Evolutionary conservation across 2,113 vertebrate species (phyloP).

Genomic region (Sinocyclocheilus maitianheensis): DNA sequence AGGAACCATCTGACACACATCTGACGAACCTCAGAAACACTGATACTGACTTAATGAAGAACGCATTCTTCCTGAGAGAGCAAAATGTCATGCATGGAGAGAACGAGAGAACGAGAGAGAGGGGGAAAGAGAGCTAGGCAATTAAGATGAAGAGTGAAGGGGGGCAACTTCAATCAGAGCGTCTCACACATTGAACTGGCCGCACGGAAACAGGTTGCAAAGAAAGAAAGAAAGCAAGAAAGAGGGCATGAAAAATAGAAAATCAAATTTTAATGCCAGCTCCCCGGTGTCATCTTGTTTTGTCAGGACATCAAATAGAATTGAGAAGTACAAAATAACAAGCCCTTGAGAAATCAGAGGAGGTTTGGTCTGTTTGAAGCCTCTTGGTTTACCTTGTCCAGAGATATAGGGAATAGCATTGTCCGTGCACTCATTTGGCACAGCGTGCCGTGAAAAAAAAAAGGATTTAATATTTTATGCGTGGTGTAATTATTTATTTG

Average conservation of each 20-base stretch:
- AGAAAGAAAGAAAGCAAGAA: neutral
- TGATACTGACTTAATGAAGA: slow-evolving; percentile 58
- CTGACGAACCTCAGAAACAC: slow-evolving; percentile 69
- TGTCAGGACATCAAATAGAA: slow-evolving; percentile 97
- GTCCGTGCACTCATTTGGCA: slow-evolving; percentile 73
- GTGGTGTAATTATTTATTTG: slow-evolving; percentile 10
- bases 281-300: slow-evolving; percentile 92
- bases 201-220: slow-evolving; percentile 78
- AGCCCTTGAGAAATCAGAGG: slow-evolving; percentile 90
- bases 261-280: slow-evolving; percentile 92
- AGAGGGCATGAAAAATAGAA: slow-evolving; percentile 58
- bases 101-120: slow-evolving; percentile 41
- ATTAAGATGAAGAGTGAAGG: slow-evolving; percentile 80
- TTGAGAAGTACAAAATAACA: slow-evolving; percentile 90
- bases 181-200: slow-evolving; percentile 78
- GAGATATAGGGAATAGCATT: slow-evolving; percentile 82
- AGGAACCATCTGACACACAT: slow-evolving; percentile 82
- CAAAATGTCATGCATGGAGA: slow-evolving; percentile 32
- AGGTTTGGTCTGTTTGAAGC: slow-evolving; percentile 85
- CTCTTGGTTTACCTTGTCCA: slow-evolving; percentile 89
- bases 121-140: slow-evolving; percentile 74
- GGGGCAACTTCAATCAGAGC: slow-evolving; percentile 73
- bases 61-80: slow-evolving; percentile 46
- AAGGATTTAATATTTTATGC: slow-evolving; percentile 67
- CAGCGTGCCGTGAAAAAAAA: slow-evolving; percentile 72